phyloP scores from a whole-genome alignment of 2,888 invertebrate genomes.

The Nephrotoma flavescens region DNA sequence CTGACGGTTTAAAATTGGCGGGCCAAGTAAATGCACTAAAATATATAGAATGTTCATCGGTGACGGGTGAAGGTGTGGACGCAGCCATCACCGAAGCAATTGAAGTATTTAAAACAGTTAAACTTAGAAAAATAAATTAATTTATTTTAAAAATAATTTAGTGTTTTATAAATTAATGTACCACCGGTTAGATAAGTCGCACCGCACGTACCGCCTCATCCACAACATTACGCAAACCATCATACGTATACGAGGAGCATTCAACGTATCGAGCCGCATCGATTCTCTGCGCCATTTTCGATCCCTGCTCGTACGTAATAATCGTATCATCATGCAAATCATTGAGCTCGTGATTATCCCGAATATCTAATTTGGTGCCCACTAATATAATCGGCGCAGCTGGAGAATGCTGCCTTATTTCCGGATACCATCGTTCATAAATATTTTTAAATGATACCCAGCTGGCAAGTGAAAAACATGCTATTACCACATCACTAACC shows the following conservation, averaged over 20 bases:
- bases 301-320: not conserved
- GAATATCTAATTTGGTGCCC: not conserved
- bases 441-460: not conserved
- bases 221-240: not conserved
- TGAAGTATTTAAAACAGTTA: not conserved
- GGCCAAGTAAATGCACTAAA: not conserved
- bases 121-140: not conserved
- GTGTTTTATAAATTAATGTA: not conserved
- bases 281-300: not conserved
- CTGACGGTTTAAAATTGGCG: not conserved
- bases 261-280: not conserved
- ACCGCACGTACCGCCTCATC: not conserved
- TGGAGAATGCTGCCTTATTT: not conserved
- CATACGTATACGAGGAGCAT: not conserved
- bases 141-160: not conserved
- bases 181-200: not conserved
- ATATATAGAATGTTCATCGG: not conserved
- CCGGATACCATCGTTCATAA: not conserved
- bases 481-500: not conserved
- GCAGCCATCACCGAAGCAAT: not conserved
- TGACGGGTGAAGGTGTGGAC: not conserved
- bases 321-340: not conserved
- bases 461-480: not conserved
- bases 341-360: not conserved
- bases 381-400: not conserved